Evolutionary conservation across 53 echinoderm and acorn worm genomes (phyloP).

Genomic region (Echinometra lucunter): DNA sequence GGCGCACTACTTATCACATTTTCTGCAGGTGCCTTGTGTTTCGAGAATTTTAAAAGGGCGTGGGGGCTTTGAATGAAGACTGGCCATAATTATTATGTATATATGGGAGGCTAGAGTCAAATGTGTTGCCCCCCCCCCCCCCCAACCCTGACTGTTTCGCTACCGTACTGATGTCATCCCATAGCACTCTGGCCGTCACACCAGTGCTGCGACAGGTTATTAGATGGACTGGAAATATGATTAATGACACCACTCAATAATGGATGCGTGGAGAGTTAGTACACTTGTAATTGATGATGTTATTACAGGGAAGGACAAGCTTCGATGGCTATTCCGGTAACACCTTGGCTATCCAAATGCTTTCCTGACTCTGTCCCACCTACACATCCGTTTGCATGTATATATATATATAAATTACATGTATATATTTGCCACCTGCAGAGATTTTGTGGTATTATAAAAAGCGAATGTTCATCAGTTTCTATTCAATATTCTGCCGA

Average conservation of each 20-base stretch:
- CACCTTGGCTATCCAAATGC: not conserved
- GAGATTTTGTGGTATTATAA: not conserved
- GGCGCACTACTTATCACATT: no score
- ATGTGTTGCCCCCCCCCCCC: no score
- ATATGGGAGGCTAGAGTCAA: no score
- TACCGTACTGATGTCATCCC: not conserved
- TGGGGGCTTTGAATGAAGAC: no score
- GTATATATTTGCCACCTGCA: not conserved
- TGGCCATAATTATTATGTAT: no score
- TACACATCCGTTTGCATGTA: not conserved
- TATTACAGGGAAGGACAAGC: not conserved
- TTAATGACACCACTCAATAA: constrained; percentile 40
- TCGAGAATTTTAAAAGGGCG: no score
- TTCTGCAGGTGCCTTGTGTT: no score
- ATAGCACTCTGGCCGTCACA: not conserved
- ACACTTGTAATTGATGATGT: not conserved
- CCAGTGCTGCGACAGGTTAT: not conserved
- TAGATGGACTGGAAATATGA: not conserved
- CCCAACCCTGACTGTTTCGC: no score
- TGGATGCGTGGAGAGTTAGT: not conserved
- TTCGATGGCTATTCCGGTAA: not conserved
- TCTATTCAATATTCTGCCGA: not conserved
- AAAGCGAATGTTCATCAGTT: not conserved
- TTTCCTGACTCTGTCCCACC: not conserved
- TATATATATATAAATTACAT: no score